A percentile compares a stretch with the other conserved stretches of the same genome.
These are phyloP conservation scores for Colletes gigas DNA, from an alignment of 1,140 invertebrate species.

Conservation along the genomic window DNA sequence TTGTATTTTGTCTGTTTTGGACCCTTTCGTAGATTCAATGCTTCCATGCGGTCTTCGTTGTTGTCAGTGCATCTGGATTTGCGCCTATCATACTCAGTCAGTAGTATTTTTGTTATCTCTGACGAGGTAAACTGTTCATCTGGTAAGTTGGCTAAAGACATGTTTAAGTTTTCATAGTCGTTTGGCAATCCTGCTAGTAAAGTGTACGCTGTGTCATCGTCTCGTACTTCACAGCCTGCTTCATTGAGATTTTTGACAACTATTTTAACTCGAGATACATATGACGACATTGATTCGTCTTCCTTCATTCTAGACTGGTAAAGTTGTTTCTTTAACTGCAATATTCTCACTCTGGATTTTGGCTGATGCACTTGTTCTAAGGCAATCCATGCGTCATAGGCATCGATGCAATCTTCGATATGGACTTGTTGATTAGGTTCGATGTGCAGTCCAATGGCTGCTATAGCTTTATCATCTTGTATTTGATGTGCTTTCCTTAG, in stretches of 20 bases:
- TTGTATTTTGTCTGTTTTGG: neutral
- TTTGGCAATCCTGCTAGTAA: conserved; percentile 2
- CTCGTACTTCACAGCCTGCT: neutral
- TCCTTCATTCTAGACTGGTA: neutral
- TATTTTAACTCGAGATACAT: conserved; percentile 7
- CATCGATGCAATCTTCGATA: neutral
- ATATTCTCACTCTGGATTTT: neutral
- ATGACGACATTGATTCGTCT: neutral
- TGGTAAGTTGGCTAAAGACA: conserved; percentile 7
- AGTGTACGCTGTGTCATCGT: conserved; percentile 24
- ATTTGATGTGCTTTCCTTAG: neutral
- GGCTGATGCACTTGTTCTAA: neutral
- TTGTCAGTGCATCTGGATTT: too few relatives aligned
- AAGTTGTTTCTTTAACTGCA: neutral
- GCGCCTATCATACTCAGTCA: conserved; percentile 16
- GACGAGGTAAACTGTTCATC: conserved; percentile 19
- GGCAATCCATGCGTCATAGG: neutral
- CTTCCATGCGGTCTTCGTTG: conserved; percentile 2
- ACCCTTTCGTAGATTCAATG: neutral
- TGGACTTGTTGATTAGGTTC: neutral
- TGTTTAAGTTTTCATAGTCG: conserved; percentile 11
- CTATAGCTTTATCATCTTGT: neutral
- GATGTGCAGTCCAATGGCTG: neutral
- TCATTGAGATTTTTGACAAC: neutral
- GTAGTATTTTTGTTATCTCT: neutral